Conservation (phyloP, 2,888 invertebrate genomes). For the Argyresthia albistria region DNA sequence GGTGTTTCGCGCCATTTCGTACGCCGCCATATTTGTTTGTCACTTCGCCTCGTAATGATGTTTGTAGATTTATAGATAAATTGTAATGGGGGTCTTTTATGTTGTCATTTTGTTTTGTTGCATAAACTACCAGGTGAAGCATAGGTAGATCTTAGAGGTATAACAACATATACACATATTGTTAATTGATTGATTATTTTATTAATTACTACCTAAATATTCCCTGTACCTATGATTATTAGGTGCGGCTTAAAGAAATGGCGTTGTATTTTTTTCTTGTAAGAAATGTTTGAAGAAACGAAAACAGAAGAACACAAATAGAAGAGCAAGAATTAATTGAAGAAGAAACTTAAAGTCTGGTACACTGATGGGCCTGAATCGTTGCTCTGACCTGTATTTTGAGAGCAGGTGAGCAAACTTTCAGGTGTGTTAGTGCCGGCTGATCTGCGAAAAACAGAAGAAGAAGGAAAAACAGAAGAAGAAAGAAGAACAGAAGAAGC, state of each 20-base stretch:
- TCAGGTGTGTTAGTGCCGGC: slow-evolving; percentile 84
- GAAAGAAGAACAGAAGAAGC: too few relatives aligned
- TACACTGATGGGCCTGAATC: slow-evolving; percentile 85
- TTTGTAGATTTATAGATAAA: slow-evolving; percentile 46
- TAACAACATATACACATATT: too few relatives aligned
- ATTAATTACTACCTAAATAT: too few relatives aligned
- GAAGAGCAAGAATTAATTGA: too few relatives aligned
- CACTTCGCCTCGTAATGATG: not conserved
- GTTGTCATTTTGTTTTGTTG: slow-evolving; percentile 13
- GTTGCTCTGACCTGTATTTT: slow-evolving; percentile 83
- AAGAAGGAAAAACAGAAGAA: slow-evolving; percentile 11
- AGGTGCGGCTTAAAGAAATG: too few relatives aligned
- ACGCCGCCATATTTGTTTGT: slow-evolving; percentile 24
- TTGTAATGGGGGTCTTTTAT: slow-evolving; percentile 10
- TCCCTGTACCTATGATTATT: too few relatives aligned
- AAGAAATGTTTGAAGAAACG: slow-evolving; percentile 9
- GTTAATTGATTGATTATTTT: too few relatives aligned
- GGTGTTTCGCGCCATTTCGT: slow-evolving; percentile 52
- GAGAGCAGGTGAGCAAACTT: slow-evolving; percentile 87
- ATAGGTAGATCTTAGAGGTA: too few relatives aligned
- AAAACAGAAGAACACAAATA: slow-evolving; percentile 10
- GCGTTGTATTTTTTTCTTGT: too few relatives aligned
- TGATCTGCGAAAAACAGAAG: slow-evolving; percentile 25
- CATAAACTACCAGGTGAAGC: too few relatives aligned
- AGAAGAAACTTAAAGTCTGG: slow-evolving; percentile 41